A percentile compares a stretch with the other conserved stretches of the same genome.
These are phyloP conservation scores for Sorex maritimensis DNA, from an alignment of 2,797 vertebrate species.

Conservation along the genomic window DNA sequence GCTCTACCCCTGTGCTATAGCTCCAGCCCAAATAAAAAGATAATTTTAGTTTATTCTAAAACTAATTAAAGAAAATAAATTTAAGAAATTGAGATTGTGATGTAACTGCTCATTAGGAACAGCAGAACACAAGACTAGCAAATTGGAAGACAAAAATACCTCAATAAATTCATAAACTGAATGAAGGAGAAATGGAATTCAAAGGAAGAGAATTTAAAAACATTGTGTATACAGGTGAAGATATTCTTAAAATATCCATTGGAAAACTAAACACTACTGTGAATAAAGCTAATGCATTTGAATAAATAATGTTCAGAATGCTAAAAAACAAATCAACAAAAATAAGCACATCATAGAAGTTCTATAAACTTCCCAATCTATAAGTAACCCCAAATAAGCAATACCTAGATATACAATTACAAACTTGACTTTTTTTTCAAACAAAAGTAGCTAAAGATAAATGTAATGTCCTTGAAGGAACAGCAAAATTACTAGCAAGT, in stretches of 20 bases:
- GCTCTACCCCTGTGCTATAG: too few species aligned
- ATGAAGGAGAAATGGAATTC: neutral
- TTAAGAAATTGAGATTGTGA: neutral
- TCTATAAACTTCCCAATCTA: neutral
- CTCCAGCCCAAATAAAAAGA: neutral
- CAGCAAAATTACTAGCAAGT: neutral
- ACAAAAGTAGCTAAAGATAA: neutral
- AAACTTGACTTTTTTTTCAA: neutral
- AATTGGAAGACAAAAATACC: neutral
- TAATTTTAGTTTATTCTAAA: neutral
- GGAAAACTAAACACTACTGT: neutral
- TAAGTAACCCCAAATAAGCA: constrained; percentile 7
- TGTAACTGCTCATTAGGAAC: neutral
- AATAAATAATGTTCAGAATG: neutral
- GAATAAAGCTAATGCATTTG: neutral
- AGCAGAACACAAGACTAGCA: neutral
- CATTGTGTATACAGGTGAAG: neutral
- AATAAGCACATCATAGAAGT: neutral
- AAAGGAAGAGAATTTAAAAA: constrained; percentile 18
- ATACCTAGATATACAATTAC: neutral
- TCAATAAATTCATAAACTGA: neutral
- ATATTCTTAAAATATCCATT: neutral
- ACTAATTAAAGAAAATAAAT: neutral
- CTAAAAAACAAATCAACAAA: neutral
- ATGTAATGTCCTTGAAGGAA: neutral